Base-by-base conservation (phyloP, 2,888 invertebrate species). In the Eilema griseolum region DNA sequence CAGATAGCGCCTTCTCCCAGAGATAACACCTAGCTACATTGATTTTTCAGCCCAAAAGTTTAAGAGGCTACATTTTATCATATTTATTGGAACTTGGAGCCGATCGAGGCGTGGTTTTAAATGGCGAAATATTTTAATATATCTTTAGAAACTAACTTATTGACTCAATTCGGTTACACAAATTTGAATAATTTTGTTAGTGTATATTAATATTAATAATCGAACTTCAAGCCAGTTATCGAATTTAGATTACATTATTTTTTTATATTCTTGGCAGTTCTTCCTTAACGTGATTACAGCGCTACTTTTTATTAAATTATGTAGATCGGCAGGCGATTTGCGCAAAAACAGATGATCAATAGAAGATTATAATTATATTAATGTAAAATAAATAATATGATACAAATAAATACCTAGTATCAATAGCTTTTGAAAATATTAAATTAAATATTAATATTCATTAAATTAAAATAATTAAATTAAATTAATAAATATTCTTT, bases 11-110 rank as follows among this genome's bases (percentile, higher is more conserved):
- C 52, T 52, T 52, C 8, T 52, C 52, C 52, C 52, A 52, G n/a
- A 52, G n/a, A 52, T 52, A 52, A 52, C 52, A 52, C 52, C 52
- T n/a, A 52, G 52, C 52, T 52, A 52, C 10, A 52, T 52, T 52
- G 52, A 52, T 52, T 52, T 41, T n/a, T n/a, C 52, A n/a, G 8
- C n/a, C n/a, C n/a, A 52, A 52, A 46, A 52, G n/a, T n/a, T n/a
- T 52, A 52, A 52, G 46, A 46, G 46, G 46, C 20, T 46, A 46
- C 46, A 46, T 46, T 46, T 46, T 52, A 52, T 52, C 52, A 52
- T 52, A 52, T 52, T 52, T 52, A 52, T 52, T 52, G 52, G 20
- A 52, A 52, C 33, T 11, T 28, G 31, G n/a, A 52, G n/a, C n/a
- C 52, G 12, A 37, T 12, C 0, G 23, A 37, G 23, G 31, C 20